Base-by-base conservation (phyloP, 2,888 invertebrate genomes). In the Spisula solida region DNA sequence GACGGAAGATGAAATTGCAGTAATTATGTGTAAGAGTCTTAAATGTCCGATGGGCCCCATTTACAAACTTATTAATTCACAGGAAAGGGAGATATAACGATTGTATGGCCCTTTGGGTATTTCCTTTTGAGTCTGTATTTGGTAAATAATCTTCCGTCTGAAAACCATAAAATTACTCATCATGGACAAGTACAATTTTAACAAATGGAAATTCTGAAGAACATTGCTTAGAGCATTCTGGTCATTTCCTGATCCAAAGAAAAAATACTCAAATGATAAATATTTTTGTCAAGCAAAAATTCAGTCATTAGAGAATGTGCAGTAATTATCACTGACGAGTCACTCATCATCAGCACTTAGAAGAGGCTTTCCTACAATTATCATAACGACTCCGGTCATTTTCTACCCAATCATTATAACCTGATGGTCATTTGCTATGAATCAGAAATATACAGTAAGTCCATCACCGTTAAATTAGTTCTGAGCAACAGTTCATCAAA, bases 221-320 rank as follows among this genome's bases (percentile, higher is more conserved):
- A 66, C 25, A 25, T 66, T 66, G 60, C 25, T 12, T 66, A 25
- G 8, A 25, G 75, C 75, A 34, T 34, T 70, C 2, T 25, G 70
- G 70, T 70, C 70, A 70, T 29, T 29, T 31, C 75, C 75, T 34
- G 75, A 10, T 31, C 31, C 18, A 34, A n/a, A 31, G 75, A 34
- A 2, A 31, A 12, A 75, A 31, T 34, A 31, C 75, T 10, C 18
- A 18, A 75, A 16, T 75, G 34, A 70, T 70, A 70, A 75, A 34
- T 75, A 75, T 75, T 75, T 75, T 31, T 75, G 75, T 75, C 75
- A 31, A 75, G 75, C 1, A 31, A 34, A 75, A 31, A 16, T 34
- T 75, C 31, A 31, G 31, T 34, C 1, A 31, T 34, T 5, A 25
- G 16, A 75, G 16, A 34, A 18, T 31, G 10, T 75, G 16, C 41